Percentiles rank a stretch among this genome's conserved stretches.
phyloP scores from a whole-genome alignment of 2,888 invertebrate genomes.

The Myopa testacea region DNA sequence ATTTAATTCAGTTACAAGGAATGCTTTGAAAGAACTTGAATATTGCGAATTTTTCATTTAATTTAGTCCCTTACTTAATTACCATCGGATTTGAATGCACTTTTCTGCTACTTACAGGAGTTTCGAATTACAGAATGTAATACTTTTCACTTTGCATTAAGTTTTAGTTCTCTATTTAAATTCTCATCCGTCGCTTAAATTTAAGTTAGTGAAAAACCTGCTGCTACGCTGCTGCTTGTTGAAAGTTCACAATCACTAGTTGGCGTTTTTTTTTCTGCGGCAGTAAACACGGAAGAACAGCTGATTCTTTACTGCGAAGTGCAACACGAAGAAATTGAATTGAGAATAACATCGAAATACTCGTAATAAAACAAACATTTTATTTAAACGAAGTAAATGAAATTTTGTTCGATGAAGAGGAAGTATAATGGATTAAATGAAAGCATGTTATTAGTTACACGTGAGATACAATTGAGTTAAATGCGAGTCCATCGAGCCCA shows the following conservation, averaged over 20 bases:
- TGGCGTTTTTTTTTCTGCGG: too few species aligned
- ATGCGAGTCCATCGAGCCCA: not conserved
- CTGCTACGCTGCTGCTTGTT: too few species aligned
- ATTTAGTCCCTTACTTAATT: too few species aligned
- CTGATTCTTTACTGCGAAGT: not conserved
- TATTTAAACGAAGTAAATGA: conserved; percentile 65
- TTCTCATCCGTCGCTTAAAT: too few species aligned
- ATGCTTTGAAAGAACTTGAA: not conserved
- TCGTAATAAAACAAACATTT: conserved; percentile 56
- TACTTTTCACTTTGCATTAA: too few species aligned
- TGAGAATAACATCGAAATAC: not conserved
- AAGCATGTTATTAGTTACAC: conserved; percentile 59
- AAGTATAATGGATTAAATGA: not conserved
- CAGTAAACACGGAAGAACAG: too few species aligned
- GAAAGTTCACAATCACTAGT: too few species aligned
- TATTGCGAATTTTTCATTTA: not conserved
- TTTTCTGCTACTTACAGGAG: too few species aligned
- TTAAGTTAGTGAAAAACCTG: too few species aligned
- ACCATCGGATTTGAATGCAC: too few species aligned
- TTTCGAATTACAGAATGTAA: too few species aligned
- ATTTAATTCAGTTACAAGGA: not conserved
- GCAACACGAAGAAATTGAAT: not conserved
- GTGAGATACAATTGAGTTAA: conserved; percentile 61
- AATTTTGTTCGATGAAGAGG: conserved; percentile 54
- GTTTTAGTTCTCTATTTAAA: too few species aligned